These are phyloP conservation scores for Corythornis cristatus DNA, from an alignment of 2,113 vertebrate genomes.

Conservation along the genomic window DNA sequence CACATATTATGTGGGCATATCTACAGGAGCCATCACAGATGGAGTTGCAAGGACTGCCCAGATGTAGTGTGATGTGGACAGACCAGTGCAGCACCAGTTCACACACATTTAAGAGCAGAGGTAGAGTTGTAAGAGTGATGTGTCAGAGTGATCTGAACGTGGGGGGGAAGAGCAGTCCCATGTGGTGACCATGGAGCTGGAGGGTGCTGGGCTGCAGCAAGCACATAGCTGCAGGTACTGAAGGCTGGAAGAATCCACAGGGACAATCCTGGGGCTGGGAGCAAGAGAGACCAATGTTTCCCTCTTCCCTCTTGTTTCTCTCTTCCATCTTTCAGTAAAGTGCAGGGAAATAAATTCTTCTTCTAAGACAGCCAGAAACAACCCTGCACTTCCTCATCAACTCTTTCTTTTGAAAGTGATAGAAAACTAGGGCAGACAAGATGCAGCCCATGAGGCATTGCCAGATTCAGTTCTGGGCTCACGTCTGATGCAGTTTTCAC, in stretches of 20 bases:
- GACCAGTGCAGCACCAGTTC: not conserved
- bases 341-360: not conserved
- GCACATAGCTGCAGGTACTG: not conserved
- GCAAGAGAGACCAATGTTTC: not conserved
- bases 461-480: not conserved
- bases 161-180: not conserved
- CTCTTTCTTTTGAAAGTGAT: not conserved
- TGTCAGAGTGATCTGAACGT: not conserved
- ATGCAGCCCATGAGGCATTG: not conserved
- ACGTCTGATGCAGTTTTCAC: not conserved
- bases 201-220: not conserved
- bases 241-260: not conserved
- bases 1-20: rapidly evolving
- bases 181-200: not conserved
- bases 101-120: rapidly evolving
- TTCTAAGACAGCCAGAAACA: not conserved
- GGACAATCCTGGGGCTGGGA: not conserved
- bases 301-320: not conserved
- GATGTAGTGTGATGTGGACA: not conserved
- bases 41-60: no score
- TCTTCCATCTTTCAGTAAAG: not conserved
- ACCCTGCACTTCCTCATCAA: not conserved
- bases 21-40: rapidly evolving
- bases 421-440: not conserved
- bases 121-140: not conserved